Base-by-base conservation (phyloP, 2,113 vertebrate genomes). In the Puma concolor region DNA sequence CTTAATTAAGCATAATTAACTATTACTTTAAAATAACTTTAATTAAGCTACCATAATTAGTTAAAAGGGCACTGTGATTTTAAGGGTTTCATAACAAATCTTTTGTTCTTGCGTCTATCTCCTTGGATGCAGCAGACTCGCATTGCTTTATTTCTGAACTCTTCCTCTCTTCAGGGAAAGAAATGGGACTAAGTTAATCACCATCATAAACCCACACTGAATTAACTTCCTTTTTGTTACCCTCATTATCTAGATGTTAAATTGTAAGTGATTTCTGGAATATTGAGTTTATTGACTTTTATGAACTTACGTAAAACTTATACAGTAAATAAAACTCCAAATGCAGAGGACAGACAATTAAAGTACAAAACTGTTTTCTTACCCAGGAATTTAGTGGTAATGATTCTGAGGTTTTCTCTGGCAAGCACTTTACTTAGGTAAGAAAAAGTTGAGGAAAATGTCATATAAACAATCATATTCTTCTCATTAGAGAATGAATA, bases 21-120 rank as follows among this genome's bases (percentile, higher is more conserved):
- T 98, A 98, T 98, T 98, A 97, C 95, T 98, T 98, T 98, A 97
- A 97, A 98, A 98, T 98, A 98, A 74, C 81, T 80, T 95, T 98
- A 95, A 98, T 98, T 98, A 97, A 95, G 64, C 66, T 98, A 94
- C 86, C 89, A 91, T 95, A 98, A 98, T 98, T 98, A 98, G 74
- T 79, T 96, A 97, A 98, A 98, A 98, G 67, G 95, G 97, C 92
- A 93, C 83, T 87, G 52, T 95, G 91, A 97, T 77, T 96, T 97
- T 97, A 94, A 72, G 33, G 88, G 12, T 93, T 97, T 97, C 94
- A 96, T 95, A 98, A 92, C 86, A 97, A 81, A 97, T 98, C 94
- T 98, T 97, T 90, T 97, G 69, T 97, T 98, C 88, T 97, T 95
- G 63, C 23, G 44, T 90, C 96, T 96, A 76, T 98, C 41, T 98